These are phyloP conservation scores for Leucoraja erinaceus DNA, from an alignment of 2,113 vertebrate genomes.

Conservation along the genomic window DNA sequence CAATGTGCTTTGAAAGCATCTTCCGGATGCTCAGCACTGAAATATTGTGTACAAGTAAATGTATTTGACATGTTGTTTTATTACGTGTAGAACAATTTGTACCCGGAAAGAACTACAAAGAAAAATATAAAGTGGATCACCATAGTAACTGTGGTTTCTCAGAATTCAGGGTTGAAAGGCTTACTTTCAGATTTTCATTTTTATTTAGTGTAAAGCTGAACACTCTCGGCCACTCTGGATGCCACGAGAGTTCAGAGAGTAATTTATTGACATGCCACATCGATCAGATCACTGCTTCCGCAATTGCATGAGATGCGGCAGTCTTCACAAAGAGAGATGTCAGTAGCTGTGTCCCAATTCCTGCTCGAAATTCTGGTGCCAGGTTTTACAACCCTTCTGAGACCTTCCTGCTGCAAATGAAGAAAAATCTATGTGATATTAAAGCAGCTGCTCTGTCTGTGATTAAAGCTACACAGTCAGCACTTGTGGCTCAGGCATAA, in stretches of 20 bases:
- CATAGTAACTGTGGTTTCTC: constrained; percentile 19
- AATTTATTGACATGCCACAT: constrained; percentile 19
- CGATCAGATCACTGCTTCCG: constrained; percentile 16
- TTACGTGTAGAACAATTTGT: constrained; percentile 29
- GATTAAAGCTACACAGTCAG: constrained; percentile 17
- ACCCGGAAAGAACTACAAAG: background rate
- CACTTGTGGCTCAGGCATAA: background rate
- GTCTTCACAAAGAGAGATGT: constrained; percentile 32
- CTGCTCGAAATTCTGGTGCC: constrained; percentile 17
- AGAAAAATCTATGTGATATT: constrained; percentile 36
- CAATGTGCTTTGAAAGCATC: constrained; percentile 9
- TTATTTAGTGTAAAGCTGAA: constrained; percentile 9
- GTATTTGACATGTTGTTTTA: constrained; percentile 32
- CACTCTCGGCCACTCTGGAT: background rate
- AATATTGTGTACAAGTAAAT: constrained; percentile 18
- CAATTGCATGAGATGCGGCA: constrained; percentile 18
- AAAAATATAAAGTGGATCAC: background rate
- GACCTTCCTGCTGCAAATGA: constrained; percentile 29
- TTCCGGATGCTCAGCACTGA: constrained; percentile 27
- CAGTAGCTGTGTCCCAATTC: constrained; percentile 16
- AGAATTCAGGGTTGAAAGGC: background rate
- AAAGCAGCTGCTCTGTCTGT: constrained; percentile 30
- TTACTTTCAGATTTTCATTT: constrained; percentile 14
- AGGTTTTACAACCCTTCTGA: constrained; percentile 30
- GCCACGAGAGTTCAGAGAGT: background rate